Base-by-base conservation (phyloP, 2,113 vertebrate genomes). In the Uropsilus gracilis region DNA sequence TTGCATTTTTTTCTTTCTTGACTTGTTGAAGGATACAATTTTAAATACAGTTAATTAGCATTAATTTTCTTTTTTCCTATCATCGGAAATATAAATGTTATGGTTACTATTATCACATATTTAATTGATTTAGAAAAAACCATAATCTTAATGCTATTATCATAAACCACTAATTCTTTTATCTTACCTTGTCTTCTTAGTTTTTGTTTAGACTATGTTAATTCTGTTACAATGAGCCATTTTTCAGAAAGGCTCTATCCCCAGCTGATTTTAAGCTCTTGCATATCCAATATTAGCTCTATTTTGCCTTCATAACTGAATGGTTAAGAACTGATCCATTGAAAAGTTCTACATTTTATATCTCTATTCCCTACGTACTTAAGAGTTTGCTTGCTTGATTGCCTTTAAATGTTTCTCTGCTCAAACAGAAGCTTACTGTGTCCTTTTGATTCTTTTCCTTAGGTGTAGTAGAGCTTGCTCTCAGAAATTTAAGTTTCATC, bases 391-490 rank as follows among this genome's bases (percentile, higher is more conserved):
- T 55, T 91, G 66, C 32, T 55, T 91, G 30, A 57, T 48, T 77
- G 34, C 5, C 71, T 82, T 95, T 95, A 91, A 75, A 78, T 81
- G 32, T 89, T 86, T 82, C 16, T 72, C 22, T 73, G 8, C 24
- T 59, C 13, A 89, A 86, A 3, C 28, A 46, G 12, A 94, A 46
- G 24, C 18, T 68, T 68, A 10, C 48, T 63, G 8, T 26, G 8
- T 26, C 5, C 61, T 30, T 71, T 78, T 90, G 59, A 71, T 77
- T 81, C 32, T 42, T 91, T 92, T 24, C 16, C 53, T 46, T 66
- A n/a, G n/a, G n/a, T n/a, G n/a, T n/a, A n/a, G n/a, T n/a, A n/a
- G n/a, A n/a, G n/a, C 76, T 61, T 80, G 66, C 39, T 89, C n/a
- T 61, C 69, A 80, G 28, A 76, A 90, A 93, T 61, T 48, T 39